Evolutionary conservation across 2,888 invertebrate species (phyloP), one percentile per base, ranked within the genome.

Genomic region (Acronicta alni): DNA sequence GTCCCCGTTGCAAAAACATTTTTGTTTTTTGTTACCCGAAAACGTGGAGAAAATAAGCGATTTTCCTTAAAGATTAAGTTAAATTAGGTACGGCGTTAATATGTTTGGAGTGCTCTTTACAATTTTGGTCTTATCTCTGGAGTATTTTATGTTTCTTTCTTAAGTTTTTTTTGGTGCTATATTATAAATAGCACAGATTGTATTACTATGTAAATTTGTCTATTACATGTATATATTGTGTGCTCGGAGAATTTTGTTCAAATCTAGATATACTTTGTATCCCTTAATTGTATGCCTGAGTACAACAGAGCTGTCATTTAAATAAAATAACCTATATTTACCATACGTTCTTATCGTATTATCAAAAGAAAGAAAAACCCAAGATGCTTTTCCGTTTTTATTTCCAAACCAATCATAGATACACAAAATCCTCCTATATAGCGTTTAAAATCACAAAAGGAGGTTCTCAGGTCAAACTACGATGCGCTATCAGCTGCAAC

Each of bases 401-500:
- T 42, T 43, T 30, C 20, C 7, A 14, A 18, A 26, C 37, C 30
- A 23, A 32, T 46, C 42, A 56, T 58, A 45, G 44, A 60, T 61
- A 56, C 37, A 56, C 42, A 42, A 67, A 56, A 62, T 41, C 32
- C 56, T 47, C 32, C 38, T 57, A 16, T 37, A 66, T 52, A 60
- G 44, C 57, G 55, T 65, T 75, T 78, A 58, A 73, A 72, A 78
- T 67, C 62, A 75, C 68, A 74, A 75, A 80, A 78, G 74, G 79
- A 72, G 74, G 67, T 74, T 69, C 77, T 66, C 79, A 79, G 76
- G 71, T 75, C 68, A 71, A 72, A 77, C 68, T 77, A 70, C 78
- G 79, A 70, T 77, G 67, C 77, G 69, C 77, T 90, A 91, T 90
- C 89, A 85, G 87, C 85, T 85, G 84, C 79, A 76, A 75, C 75